Conservation (phyloP, 2,888 invertebrate genomes). For the Lepas anatifera region DNA sequence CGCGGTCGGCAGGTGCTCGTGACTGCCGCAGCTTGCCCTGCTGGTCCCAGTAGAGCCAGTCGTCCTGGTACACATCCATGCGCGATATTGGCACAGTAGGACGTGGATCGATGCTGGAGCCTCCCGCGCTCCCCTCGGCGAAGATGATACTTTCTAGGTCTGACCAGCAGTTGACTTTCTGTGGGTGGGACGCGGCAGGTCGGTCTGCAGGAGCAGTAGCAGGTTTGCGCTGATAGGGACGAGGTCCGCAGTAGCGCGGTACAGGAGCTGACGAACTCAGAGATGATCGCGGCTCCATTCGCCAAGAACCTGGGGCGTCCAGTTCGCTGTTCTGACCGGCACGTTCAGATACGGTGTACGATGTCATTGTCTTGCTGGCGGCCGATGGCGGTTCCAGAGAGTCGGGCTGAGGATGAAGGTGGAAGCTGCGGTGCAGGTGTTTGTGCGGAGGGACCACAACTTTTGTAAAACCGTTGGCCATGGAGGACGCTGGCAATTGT, state of each 20-base stretch:
- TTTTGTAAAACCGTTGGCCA: too few relatives aligned
- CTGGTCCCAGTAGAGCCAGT: slow-evolving; percentile 28
- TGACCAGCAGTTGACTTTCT: slow-evolving; percentile 24
- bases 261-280: neutral
- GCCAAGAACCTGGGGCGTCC: neutral
- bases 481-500: too few relatives aligned
- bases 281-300: neutral
- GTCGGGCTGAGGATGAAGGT: neutral
- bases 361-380: neutral
- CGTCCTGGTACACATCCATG: slow-evolving; percentile 28
- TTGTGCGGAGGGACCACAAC: too few relatives aligned
- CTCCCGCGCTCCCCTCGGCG: slow-evolving; percentile 23
- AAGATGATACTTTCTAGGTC: slow-evolving; percentile 28
- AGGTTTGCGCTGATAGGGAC: neutral
- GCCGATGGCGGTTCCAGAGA: neutral
- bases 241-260: neutral
- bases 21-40: slow-evolving; percentile 25
- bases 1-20: slow-evolving; percentile 22
- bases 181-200: neutral
- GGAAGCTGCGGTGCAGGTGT: neutral
- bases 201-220: neutral
- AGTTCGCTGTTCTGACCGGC: neutral
- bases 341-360: neutral
- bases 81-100: slow-evolving; percentile 19
- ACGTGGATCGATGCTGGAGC: slow-evolving; percentile 7